These are phyloP conservation scores for Caloenas nicobarica DNA, from an alignment of 2,113 vertebrate genomes.

Conservation along the genomic window DNA sequence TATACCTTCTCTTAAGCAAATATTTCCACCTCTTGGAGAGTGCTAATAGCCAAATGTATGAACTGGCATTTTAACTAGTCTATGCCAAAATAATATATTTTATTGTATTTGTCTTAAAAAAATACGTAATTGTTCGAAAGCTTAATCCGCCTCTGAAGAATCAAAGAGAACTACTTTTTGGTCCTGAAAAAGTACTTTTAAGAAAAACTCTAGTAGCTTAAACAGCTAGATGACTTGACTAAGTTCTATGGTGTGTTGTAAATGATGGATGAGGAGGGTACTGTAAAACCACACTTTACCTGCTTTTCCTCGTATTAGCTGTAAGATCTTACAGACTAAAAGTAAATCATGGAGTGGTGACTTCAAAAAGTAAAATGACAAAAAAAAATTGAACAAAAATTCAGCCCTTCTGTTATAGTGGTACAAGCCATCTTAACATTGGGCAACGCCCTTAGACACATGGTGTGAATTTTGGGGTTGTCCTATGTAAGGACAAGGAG, in stretches of 20 bases:
- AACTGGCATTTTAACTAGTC: not conserved
- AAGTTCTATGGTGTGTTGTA: not conserved
- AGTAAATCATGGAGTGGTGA: not conserved
- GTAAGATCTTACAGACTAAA: not conserved
- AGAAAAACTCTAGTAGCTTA: not conserved
- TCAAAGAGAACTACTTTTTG: not conserved
- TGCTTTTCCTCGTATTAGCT: not conserved
- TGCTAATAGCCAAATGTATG: not conserved
- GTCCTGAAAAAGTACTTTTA: not conserved
- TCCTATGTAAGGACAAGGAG: no score
- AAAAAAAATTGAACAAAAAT: not conserved
- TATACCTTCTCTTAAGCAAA: not conserved
- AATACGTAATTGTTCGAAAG: not conserved
- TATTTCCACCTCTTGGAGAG: not conserved
- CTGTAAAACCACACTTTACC: not conserved
- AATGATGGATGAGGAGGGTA: not conserved
- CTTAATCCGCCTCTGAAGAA: not conserved
- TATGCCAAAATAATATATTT: not conserved
- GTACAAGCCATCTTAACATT: not conserved
- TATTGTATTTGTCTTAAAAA: not conserved
- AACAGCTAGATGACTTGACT: not conserved
- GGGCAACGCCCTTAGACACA: no score
- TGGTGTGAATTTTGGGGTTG: no score
- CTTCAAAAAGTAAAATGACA: not conserved
- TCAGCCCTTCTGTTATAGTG: not conserved